These are phyloP conservation scores for Python bivittatus DNA, from an alignment of 2,113 vertebrate species.

Conservation along the genomic window DNA sequence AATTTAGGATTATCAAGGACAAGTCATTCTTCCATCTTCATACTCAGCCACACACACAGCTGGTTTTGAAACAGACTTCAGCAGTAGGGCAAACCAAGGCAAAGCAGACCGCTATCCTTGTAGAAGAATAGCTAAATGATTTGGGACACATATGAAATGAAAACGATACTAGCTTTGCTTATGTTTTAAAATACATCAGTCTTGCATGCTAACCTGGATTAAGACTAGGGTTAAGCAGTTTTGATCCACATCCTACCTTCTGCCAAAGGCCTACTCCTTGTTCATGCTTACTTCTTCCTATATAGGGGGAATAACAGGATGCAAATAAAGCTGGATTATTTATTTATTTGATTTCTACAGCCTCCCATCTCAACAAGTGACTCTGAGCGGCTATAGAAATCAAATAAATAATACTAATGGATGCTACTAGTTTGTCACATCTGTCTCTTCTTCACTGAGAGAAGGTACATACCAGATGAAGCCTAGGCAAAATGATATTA, in stretches of 20 bases:
- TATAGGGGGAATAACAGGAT: not conserved
- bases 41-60: not conserved
- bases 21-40: not conserved
- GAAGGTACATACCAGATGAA: not conserved
- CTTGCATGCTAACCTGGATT: not conserved
- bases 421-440: not conserved
- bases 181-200: not conserved
- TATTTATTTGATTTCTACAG: no score
- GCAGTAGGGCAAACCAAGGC: not conserved
- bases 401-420: no score
- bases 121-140: not conserved
- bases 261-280: not conserved
- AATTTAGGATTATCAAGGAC: not conserved
- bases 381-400: no score
- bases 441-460: not conserved
- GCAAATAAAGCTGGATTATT: not conserved
- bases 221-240: not conserved
- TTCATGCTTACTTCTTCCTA: not conserved
- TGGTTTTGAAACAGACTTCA: not conserved
- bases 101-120: not conserved
- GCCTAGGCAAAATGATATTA: not conserved
- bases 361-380: no score
- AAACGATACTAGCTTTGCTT: not conserved
- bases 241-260: not conserved
- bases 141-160: not conserved